Evolutionary conservation across 2,888 invertebrate species (phyloP), one percentile per base, ranked within the genome.

Genomic region (Gisinianus flammeolus): DNA sequence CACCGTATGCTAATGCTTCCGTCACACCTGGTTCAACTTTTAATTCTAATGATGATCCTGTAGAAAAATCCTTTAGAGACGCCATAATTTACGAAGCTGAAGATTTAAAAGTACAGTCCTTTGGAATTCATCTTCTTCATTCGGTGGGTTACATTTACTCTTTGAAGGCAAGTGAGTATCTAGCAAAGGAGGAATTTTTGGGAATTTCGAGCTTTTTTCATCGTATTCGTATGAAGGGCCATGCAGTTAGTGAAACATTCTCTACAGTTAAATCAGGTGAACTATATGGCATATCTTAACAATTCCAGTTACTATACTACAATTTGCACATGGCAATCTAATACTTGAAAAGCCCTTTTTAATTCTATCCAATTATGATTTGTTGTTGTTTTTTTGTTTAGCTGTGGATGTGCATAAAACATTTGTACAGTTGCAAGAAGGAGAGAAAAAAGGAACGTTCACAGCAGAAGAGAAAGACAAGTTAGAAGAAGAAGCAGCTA

Each of bases 391-490:
- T n/a, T n/a, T n/a, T n/a, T 35, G 12, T 12, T 8, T 35, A 35
- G 85, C 85, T 0, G 83, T 85, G 4, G 85, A 85, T 71, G 85
- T 85, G 1, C 85, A 85, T 72, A 81, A 81, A 30, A 81, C 82
- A 8, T 85, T 85, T 78, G 83, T 85, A 4, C 83, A 85, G 67
- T 80, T 85, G 8, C 84, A 85, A 52, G 84, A 85, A 79, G 82
- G 83, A 0, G 85, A 85, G 73, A 84, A 84, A 76, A 76, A 81
- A 26, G 84, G 84, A 58, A 81, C 79, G 1, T 56, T 81, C 44
- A 78, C 79, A 30, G 81, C 80, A 52, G 83, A 82, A 2, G 84
- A 82, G n/a, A 82, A 81, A 24, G 83, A 84, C 19, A 82, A 80
- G 44, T 66, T 84, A 28, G 83, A 84, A 28, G 83, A 83, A 67